A percentile compares a stretch with the other conserved stretches of the same genome.
Evolutionary conservation across 2,797 vertebrate species (phyloP).

Genomic region (Sebastiscus tertius): DNA sequence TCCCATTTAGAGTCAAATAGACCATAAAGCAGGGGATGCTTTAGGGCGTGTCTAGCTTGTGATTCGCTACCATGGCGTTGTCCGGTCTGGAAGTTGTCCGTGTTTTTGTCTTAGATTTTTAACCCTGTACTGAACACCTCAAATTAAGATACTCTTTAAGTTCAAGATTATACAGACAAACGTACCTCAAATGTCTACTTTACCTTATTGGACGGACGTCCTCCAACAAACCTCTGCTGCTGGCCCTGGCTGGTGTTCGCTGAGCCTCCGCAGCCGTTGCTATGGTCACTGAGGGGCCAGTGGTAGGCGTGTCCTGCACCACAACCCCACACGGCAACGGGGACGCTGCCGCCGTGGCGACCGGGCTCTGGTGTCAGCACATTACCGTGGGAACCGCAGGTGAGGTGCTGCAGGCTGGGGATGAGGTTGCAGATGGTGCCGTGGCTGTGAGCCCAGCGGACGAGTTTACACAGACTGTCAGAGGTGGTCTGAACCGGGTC

Average conservation of each 20-base stretch:
- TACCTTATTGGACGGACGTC: constrained; percentile 28
- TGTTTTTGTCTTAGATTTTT: too few relatives aligned
- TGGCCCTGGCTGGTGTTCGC: constrained; percentile 4
- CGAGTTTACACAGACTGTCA: constrained; percentile 90
- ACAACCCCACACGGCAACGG: constrained; percentile 90
- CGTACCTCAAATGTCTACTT: background rate
- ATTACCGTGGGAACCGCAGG: constrained; percentile 68
- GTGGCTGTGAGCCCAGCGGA: constrained; percentile 95
- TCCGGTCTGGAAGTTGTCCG: too few relatives aligned
- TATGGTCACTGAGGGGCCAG: constrained; percentile 83
- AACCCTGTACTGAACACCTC: background rate
- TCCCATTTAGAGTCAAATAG: too few relatives aligned
- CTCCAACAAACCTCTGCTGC: constrained; percentile 32
- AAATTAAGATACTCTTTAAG: background rate
- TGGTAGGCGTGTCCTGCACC: constrained; percentile 91
- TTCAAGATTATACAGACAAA: background rate
- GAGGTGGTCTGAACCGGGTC: constrained; percentile 72
- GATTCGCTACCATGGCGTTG: too few relatives aligned
- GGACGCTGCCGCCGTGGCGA: background rate
- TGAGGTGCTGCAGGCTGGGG: constrained; percentile 89
- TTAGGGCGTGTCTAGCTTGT: too few relatives aligned
- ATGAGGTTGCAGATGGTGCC: constrained; percentile 94
- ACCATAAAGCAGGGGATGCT: too few relatives aligned
- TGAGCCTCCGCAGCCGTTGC: background rate
- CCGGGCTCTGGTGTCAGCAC: constrained; percentile 39